Evolutionary conservation across 2,888 invertebrate species (phyloP).

Genomic region (Beris morrisii): DNA sequence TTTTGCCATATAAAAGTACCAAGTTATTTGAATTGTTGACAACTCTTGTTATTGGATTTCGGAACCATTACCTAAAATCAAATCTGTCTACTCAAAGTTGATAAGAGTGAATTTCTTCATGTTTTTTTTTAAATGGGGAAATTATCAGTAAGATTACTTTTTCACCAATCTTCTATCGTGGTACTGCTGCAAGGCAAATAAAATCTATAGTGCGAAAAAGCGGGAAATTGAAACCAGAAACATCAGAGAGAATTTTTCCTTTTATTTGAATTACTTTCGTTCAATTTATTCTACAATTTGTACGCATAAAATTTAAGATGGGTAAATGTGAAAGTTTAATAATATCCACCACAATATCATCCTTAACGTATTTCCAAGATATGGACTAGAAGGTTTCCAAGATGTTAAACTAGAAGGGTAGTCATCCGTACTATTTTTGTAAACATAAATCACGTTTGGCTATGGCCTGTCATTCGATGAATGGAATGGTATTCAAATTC

Average conservation of each 20-base stretch:
- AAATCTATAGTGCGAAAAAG: conserved; percentile 19
- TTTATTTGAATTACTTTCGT: conserved; percentile 34
- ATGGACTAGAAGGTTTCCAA: background rate
- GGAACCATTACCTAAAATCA: conserved; percentile 28
- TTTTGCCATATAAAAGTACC: background rate
- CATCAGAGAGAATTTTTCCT: conserved; percentile 5
- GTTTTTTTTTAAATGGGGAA: background rate
- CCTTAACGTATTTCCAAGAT: too few species aligned
- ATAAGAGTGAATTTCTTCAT: background rate
- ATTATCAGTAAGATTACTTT: conserved; percentile 14
- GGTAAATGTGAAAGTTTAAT: background rate
- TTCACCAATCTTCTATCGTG: conserved; percentile 1
- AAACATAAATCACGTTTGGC: conserved; percentile 30
- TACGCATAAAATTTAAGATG: conserved; percentile 31
- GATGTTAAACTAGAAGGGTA: conserved; percentile 9
- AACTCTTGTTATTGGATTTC: conserved; percentile 5
- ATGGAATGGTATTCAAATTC: conserved; percentile 12
- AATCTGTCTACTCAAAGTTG: conserved; percentile 31
- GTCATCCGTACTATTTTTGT: conserved; percentile 5
- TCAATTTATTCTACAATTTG: conserved; percentile 37
- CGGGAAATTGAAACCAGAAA: conserved; percentile 34
- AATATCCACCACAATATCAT: conserved; percentile 8
- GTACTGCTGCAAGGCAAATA: background rate
- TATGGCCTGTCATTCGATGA: conserved; percentile 16
- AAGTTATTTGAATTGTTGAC: background rate